Conservation (phyloP, 2,888 invertebrate genomes). For the Standfussiana lucernea region DNA sequence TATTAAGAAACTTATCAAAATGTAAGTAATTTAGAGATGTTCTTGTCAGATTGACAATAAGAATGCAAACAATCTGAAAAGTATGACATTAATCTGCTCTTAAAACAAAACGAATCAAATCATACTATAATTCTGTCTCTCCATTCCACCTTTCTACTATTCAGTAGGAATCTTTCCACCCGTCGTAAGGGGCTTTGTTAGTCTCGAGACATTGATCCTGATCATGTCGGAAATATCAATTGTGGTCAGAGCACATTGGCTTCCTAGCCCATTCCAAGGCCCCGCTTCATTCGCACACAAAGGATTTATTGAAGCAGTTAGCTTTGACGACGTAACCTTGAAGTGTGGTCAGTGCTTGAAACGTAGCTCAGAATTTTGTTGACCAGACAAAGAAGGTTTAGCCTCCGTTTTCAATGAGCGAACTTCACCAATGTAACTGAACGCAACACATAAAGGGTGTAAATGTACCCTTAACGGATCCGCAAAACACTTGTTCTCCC, state of each 20-base stretch:
- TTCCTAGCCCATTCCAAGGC: conserved; percentile 45
- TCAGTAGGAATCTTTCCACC: background rate
- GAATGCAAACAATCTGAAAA: no score
- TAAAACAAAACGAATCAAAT: background rate
- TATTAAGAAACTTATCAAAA: no score
- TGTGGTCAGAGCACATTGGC: conserved; percentile 27
- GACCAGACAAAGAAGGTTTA: background rate
- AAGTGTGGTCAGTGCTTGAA: background rate
- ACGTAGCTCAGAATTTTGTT: background rate
- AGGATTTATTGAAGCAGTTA: conserved; percentile 36
- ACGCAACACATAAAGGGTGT: no score
- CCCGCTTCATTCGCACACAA: conserved; percentile 40
- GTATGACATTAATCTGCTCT: no score
- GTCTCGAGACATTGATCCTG: conserved; percentile 44
- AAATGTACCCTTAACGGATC: no score
- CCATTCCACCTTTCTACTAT: background rate
- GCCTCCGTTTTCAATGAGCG: background rate
- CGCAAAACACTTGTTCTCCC: no score
- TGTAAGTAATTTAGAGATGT: background rate
- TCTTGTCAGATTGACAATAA: background rate
- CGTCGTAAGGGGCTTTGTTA: conserved; percentile 11
- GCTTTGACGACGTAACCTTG: conserved; percentile 31
- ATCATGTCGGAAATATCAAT: conserved; percentile 41
- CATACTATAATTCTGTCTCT: background rate
- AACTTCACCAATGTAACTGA: background rate